These are phyloP conservation scores for Tachina lurida DNA, from an alignment of 2,888 invertebrate genomes.

Conservation along the genomic window DNA sequence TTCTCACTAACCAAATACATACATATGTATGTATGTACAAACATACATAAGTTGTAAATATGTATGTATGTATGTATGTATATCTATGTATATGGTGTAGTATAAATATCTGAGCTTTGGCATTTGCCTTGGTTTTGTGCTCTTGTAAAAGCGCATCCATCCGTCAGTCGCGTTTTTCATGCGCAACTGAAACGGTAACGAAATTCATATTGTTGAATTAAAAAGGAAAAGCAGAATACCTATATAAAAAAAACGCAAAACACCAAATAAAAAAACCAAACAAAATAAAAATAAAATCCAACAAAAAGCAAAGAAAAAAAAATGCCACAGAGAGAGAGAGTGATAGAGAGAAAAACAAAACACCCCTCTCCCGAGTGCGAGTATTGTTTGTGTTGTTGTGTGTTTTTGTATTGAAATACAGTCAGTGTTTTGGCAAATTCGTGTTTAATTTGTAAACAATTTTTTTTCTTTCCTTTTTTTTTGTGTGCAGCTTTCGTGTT, in stretches of 20 bases:
- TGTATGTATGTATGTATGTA: not conserved
- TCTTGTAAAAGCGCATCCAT: slow-evolving; percentile 70
- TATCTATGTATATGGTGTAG: slow-evolving; percentile 1
- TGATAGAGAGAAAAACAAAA: not conserved
- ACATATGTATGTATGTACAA: not conserved
- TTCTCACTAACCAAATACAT: slow-evolving; percentile 3
- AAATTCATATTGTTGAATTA: slow-evolving; percentile 59
- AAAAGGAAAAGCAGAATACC: slow-evolving; percentile 3
- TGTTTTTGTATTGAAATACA: slow-evolving; percentile 41
- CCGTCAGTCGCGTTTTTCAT: slow-evolving; percentile 72
- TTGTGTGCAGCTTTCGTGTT: slow-evolving; percentile 11
- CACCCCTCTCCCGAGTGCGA: not conserved
- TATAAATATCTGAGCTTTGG: slow-evolving; percentile 65
- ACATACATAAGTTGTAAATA: slow-evolving; percentile 5
- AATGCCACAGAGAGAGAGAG: not conserved
- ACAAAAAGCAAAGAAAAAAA: not conserved
- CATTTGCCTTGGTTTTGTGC: slow-evolving; percentile 70
- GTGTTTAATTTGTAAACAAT: slow-evolving; percentile 59
- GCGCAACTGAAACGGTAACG: slow-evolving; percentile 72
- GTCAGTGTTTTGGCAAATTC: slow-evolving; percentile 48
- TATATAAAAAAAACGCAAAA: slow-evolving; percentile 20
- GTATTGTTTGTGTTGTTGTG: slow-evolving; percentile 38
- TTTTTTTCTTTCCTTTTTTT: slow-evolving; percentile 29
- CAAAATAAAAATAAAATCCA: slow-evolving; percentile 11
- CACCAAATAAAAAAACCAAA: slow-evolving; percentile 32